Base-by-base conservation (phyloP, 2,888 invertebrate genomes). In the Caradrina clavipalpis region DNA sequence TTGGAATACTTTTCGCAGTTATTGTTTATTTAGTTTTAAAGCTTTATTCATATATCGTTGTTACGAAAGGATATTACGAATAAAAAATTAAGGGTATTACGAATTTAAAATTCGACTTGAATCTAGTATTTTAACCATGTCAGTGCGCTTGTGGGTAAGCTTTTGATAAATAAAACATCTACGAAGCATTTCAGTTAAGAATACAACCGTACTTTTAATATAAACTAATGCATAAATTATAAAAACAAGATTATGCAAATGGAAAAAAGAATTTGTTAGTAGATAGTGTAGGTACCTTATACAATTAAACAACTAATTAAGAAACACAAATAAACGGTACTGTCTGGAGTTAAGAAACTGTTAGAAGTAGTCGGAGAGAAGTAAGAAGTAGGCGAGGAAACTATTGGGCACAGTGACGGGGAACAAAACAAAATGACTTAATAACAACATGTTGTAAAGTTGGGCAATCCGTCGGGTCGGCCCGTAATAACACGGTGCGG, bases 341-440 rank as follows among this genome's bases (percentile, higher is more conserved):
- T 58, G 6, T 45, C 42, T 58, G 51, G 47, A 63, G 54, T 21
- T 73, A n/a, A 71, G 35, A 63, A 65, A 58, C 47, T 49, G 45
- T 8, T 0, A 39, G 13, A 42, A 42, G 42, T 42, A 42, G 42
- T 11, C 42, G 13, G 10, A 13, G 42, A 42, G 42, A 42, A 13
- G 3, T 45, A 45, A 73, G 71, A 78, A 47, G 50, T 77, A 77
- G 73, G 61, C 31, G 63, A 73, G 60, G 68, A 66, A 60, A 67
- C 73, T 72, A 75, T 73, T 51, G 70, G 69, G 56, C 73, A 68
- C 66, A 68, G 81, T 81, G 79, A 81, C 76, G 56, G 47, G 66
- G 69, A 80, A 82, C 73, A 80, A 78, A 83, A 80, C 74, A 80
- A 83, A 83, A 83, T 83, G 73, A 82, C 83, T 84, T 83, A 82